Conservation (phyloP, 1,140 invertebrate species). For the Stenopsyche tienmushanensis region DNA sequence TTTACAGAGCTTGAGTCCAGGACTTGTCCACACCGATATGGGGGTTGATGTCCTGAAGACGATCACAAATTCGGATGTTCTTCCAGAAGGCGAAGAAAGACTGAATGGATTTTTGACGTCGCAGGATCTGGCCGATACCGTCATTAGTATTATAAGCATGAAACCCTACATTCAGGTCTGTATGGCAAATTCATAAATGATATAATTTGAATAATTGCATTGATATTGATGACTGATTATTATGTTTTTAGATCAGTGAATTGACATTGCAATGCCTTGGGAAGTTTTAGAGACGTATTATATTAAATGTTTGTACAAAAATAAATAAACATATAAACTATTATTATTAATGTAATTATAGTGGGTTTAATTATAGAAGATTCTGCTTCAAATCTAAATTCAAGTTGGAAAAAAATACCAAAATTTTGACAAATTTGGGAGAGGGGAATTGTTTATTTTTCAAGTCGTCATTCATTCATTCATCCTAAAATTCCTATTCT, state of each 20-base stretch:
- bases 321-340: too few relatives aligned
- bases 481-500: too few relatives aligned
- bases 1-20: conserved; percentile 21
- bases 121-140: conserved; percentile 33
- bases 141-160: not conserved
- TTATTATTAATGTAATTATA: too few relatives aligned
- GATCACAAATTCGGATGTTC: not conserved
- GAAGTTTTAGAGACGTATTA: not conserved
- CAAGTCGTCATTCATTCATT: too few relatives aligned
- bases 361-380: too few relatives aligned
- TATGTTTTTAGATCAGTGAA: conserved; percentile 7
- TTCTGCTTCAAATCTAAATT: too few relatives aligned
- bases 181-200: not conserved
- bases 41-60: not conserved
- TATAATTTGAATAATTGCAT: not conserved
- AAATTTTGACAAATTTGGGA: too few relatives aligned
- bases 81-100: not conserved
- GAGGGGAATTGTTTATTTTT: too few relatives aligned
- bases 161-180: conserved; percentile 4
- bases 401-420: too few relatives aligned
- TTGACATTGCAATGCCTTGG: not conserved
- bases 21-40: conserved; percentile 8
- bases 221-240: not conserved
- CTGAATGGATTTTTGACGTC: conserved; percentile 31
- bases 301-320: conserved; percentile 1